A percentile compares a stretch with the other conserved stretches of the same genome.
Conservation (phyloP, 2,888 invertebrate species). For the Isotomurus palustris region DNA sequence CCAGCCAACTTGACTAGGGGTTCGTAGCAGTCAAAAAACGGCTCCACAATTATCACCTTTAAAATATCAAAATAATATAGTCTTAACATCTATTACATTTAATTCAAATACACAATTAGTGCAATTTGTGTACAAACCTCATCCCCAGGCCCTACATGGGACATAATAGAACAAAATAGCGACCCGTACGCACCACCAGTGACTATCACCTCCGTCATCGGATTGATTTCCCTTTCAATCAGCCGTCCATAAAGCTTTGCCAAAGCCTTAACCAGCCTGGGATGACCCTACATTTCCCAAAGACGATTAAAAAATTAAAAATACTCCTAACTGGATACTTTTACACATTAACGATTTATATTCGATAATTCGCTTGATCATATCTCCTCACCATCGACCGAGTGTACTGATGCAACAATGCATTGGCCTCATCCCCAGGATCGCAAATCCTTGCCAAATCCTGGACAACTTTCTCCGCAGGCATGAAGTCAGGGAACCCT, state of each 20-base stretch:
- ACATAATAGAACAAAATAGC: slow-evolving; percentile 76
- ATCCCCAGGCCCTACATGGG: slow-evolving; percentile 40
- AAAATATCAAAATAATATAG: neutral
- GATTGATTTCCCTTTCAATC: slow-evolving; percentile 70
- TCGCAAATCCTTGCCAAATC: slow-evolving; percentile 64
- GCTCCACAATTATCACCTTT: slow-evolving; percentile 44
- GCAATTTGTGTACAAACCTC: slow-evolving; percentile 28
- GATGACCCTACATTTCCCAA: slow-evolving; percentile 69
- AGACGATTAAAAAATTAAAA: too few relatives aligned
- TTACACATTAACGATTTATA: neutral
- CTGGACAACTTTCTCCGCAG: slow-evolving; percentile 71
- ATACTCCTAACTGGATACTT: too few relatives aligned
- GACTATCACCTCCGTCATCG: slow-evolving; percentile 78
- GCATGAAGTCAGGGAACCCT: slow-evolving; percentile 45
- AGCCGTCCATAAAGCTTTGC: slow-evolving; percentile 78
- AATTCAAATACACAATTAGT: neutral
- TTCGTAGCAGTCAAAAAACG: slow-evolving; percentile 44
- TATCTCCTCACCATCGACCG: slow-evolving; percentile 88
- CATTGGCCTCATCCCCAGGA: slow-evolving; percentile 63
- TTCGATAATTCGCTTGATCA: too few relatives aligned
- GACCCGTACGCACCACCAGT: slow-evolving; percentile 94
- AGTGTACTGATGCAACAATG: slow-evolving; percentile 84
- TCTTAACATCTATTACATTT: neutral
- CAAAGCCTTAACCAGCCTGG: slow-evolving; percentile 76
- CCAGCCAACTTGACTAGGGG: slow-evolving; percentile 66